These are phyloP conservation scores for Lepidurus packardi DNA, from an alignment of 1,140 invertebrate genomes.

Conservation along the genomic window DNA sequence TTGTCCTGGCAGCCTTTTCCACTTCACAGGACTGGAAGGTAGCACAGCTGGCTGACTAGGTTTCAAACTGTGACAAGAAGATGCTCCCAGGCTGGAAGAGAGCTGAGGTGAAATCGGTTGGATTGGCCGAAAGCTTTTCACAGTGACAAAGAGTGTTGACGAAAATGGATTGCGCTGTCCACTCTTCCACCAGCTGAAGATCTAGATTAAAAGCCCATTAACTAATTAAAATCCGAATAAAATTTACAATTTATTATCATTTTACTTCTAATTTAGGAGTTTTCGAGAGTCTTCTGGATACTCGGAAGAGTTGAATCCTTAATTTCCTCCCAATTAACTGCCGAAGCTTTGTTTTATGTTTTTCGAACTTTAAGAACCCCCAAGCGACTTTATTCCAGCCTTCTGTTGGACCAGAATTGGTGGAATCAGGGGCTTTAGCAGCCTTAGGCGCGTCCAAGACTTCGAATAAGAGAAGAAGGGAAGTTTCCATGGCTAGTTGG, in stretches of 20 bases:
- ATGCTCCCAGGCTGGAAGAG: not conserved
- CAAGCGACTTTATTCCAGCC: not conserved
- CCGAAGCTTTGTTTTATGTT: not conserved
- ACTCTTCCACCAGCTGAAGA: slow-evolving; percentile 17
- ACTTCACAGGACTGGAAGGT: slow-evolving; percentile 7
- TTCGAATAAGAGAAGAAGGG: slow-evolving; percentile 23
- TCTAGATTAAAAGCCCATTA: not conserved
- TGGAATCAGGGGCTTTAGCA: not conserved
- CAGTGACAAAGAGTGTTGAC: slow-evolving; percentile 16
- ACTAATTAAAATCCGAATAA: not conserved
- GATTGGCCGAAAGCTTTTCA: not conserved
- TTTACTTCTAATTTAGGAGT: slow-evolving; percentile 12
- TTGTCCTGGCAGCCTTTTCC: slow-evolving; percentile 21
- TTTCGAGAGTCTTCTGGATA: not conserved
- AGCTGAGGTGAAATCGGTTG: not conserved
- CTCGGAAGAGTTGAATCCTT: not conserved
- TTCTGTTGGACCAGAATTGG: not conserved
- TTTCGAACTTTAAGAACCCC: slow-evolving; percentile 22
- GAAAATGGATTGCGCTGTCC: not conserved
- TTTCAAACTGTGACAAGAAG: not conserved
- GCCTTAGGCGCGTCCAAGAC: slow-evolving; percentile 3
- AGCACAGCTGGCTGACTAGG: not conserved
- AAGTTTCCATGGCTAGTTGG: not conserved
- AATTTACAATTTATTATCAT: not conserved
- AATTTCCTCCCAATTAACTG: not conserved